Conservation (phyloP, 2,797 vertebrate genomes). For the Loriculus beryllinus region DNA sequence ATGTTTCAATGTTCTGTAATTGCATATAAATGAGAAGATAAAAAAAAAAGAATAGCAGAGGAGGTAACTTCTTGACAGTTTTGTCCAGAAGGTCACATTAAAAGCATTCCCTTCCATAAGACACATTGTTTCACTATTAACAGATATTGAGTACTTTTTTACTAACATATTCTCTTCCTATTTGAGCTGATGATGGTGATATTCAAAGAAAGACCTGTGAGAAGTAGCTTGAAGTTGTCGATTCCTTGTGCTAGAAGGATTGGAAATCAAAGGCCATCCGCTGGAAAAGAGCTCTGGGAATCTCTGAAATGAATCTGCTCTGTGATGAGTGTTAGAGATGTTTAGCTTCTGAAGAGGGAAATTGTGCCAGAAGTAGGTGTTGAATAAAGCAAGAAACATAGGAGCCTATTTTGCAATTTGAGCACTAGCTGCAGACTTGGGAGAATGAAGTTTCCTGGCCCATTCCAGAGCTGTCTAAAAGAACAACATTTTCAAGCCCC, state of each 20-base stretch:
- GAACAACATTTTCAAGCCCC: background rate
- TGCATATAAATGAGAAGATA: background rate
- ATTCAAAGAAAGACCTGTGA: background rate
- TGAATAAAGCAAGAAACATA: background rate
- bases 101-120: background rate
- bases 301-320: background rate
- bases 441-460: background rate
- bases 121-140: background rate
- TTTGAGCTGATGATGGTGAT: background rate
- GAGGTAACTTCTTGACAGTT: background rate
- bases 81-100: background rate
- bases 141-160: background rate
- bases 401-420: background rate
- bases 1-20: background rate
- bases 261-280: background rate
- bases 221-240: background rate
- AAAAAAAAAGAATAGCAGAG: background rate
- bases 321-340: background rate
- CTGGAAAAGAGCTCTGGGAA: background rate
- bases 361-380: background rate
- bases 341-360: background rate
- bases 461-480: background rate
- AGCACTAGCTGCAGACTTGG: background rate
- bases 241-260: background rate
- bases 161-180: background rate